Conservation (phyloP, 2,797 vertebrate genomes). For the Mycteria americana region DNA sequence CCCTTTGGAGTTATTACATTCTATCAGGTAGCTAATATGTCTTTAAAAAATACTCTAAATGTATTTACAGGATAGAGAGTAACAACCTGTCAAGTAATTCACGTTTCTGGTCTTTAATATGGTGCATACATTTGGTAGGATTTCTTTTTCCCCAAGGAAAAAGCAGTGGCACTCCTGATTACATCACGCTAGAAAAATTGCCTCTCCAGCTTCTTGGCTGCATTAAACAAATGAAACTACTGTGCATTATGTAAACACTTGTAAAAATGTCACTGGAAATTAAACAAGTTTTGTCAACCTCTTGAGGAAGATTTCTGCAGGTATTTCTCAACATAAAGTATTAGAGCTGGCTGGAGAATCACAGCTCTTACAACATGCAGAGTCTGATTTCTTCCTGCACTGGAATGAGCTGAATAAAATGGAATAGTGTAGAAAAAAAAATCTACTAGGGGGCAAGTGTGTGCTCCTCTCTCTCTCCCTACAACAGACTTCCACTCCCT, state of each 20-base stretch:
- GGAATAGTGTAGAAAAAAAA: not conserved
- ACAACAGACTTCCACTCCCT: not conserved
- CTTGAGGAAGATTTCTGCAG: slow-evolving; percentile 19
- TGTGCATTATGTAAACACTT: slow-evolving; percentile 50
- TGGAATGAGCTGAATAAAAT: not conserved
- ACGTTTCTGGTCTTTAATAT: slow-evolving; percentile 21
- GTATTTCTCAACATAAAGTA: slow-evolving; percentile 23
- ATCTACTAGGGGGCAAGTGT: not conserved
- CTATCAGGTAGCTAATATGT: slow-evolving; percentile 3
- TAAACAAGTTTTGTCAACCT: slow-evolving; percentile 29
- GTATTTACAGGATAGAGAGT: slow-evolving; percentile 15
- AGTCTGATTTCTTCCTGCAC: not conserved
- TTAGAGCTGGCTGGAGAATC: not conserved
- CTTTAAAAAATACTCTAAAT: slow-evolving; percentile 37
- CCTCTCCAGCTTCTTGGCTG: slow-evolving; percentile 26
- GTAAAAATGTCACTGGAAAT: slow-evolving; percentile 56
- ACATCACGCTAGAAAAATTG: slow-evolving; percentile 23
- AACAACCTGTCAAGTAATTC: slow-evolving; percentile 28
- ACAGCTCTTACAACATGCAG: not conserved
- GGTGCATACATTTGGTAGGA: not conserved
- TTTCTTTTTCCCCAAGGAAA: slow-evolving; percentile 30
- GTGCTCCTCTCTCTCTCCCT: not conserved
- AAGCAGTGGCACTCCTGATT: slow-evolving; percentile 23
- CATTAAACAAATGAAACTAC: slow-evolving; percentile 50
- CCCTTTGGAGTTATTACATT: not conserved